Evolutionary conservation across 2,888 invertebrate genomes (phyloP).

Genomic region (Phlogophora meticulosa): DNA sequence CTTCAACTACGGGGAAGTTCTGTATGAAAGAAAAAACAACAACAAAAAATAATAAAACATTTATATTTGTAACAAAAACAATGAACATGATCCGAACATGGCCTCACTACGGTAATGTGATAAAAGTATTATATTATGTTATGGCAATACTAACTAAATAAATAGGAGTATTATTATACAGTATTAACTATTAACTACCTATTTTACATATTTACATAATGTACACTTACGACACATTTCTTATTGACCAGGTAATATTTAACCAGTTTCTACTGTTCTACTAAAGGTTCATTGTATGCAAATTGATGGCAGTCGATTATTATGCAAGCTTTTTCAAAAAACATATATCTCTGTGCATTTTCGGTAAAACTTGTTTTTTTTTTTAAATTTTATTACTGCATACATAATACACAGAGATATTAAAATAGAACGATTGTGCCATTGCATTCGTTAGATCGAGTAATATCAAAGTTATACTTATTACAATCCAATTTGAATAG

Average conservation of each 20-base stretch:
- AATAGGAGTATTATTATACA: conserved; percentile 43
- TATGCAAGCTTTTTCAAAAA: conserved; percentile 21
- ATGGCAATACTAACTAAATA: conserved; percentile 64
- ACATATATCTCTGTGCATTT: conserved; percentile 11
- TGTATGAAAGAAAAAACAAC: conserved; percentile 34
- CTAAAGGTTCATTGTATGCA: conserved; percentile 14
- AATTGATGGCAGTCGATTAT: conserved; percentile 27
- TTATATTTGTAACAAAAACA: conserved; percentile 66
- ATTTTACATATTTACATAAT: conserved; percentile 65
- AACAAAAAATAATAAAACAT: conserved; percentile 44
- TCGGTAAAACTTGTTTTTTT: too few species aligned
- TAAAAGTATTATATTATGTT: conserved; percentile 47
- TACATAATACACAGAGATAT: conserved; percentile 8
- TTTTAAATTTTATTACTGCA: too few species aligned
- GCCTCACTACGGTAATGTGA: conserved; percentile 56
- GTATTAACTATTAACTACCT: conserved; percentile 29
- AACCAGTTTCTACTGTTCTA: conserved; percentile 12
- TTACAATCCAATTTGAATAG: too few species aligned
- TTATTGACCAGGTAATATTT: conserved; percentile 47
- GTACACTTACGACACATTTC: conserved; percentile 19
- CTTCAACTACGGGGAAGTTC: conserved; percentile 6
- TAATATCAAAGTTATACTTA: conserved; percentile 13
- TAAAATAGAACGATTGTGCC: conserved; percentile 6
- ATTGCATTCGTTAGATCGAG: neutral
- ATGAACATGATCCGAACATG: conserved; percentile 91